These are phyloP conservation scores for Apodemus speciosus DNA, from an alignment of 2,113 vertebrate genomes.

Conservation along the genomic window DNA sequence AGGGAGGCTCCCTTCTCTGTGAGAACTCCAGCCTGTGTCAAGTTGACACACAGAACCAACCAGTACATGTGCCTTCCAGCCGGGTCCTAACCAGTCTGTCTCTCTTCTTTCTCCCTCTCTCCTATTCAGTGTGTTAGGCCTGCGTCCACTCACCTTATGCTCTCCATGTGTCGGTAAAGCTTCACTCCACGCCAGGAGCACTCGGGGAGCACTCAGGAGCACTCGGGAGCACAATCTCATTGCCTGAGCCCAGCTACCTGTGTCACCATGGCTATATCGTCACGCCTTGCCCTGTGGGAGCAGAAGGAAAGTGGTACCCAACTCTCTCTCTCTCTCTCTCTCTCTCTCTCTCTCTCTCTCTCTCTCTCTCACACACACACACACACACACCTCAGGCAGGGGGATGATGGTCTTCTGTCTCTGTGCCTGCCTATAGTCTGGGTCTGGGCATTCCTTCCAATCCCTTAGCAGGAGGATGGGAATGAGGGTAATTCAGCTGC, in stretches of 20 bases:
- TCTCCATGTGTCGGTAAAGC: slow-evolving; percentile 3
- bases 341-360: too few relatives aligned
- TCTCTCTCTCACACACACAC: too few relatives aligned
- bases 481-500: not conserved
- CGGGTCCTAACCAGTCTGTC: slow-evolving; percentile 51
- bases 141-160: not conserved
- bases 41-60: too few relatives aligned
- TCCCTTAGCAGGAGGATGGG: not conserved
- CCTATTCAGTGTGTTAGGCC: slow-evolving; percentile 59
- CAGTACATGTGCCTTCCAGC: not conserved
- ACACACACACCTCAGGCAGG: fast-evolving
- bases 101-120: slow-evolving; percentile 39
- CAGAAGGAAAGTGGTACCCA: slow-evolving; percentile 92
- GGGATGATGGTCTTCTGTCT: not conserved
- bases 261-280: slow-evolving; percentile 94
- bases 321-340: not conserved
- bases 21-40: too few relatives aligned
- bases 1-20: too few relatives aligned
- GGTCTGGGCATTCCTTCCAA: not conserved
- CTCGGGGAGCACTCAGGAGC: not conserved
- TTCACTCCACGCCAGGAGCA: not conserved
- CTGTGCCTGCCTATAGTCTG: too few relatives aligned
- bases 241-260: not conserved
- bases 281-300: slow-evolving; percentile 97
- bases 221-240: not conserved